These are phyloP conservation scores for Galaxea fascicularis DNA, from an alignment of 92 coral and sea anemone genomes.

Conservation along the genomic window DNA sequence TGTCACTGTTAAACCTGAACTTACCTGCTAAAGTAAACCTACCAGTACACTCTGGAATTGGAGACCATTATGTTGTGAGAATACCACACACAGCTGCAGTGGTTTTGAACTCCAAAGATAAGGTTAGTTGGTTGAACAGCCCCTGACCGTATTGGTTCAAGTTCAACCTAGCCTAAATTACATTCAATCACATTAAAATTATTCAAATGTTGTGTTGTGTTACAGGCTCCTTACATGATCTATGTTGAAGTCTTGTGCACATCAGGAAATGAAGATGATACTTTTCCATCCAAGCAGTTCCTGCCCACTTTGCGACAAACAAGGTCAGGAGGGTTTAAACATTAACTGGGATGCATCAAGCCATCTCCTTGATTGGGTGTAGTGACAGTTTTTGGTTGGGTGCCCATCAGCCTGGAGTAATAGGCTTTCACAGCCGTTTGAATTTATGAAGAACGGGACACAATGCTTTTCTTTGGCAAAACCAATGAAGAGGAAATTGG, in stretches of 20 bases:
- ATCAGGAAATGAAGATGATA: slow-evolving; percentile 82
- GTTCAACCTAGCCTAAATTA: too few relatives aligned
- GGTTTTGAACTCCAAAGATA: slow-evolving; percentile 97
- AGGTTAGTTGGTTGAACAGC: slow-evolving; percentile 60
- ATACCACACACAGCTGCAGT: slow-evolving; percentile 99
- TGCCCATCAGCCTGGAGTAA: too few relatives aligned
- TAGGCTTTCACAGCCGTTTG: too few relatives aligned
- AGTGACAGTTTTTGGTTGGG: too few relatives aligned
- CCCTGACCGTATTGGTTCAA: too few relatives aligned
- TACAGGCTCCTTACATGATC: slow-evolving; percentile 96
- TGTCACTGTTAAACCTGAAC: slow-evolving; percentile 92
- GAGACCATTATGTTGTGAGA: slow-evolving; percentile 96
- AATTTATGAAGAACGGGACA: too few relatives aligned
- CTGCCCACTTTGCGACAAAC: slow-evolving; percentile 91
- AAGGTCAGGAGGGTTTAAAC: slow-evolving; percentile 63
- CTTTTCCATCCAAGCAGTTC: slow-evolving; percentile 90
- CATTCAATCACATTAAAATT: too few relatives aligned
- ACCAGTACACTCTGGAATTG: slow-evolving; percentile 85
- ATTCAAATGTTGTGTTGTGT: slow-evolving; percentile 19
- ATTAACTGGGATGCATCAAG: background rate
- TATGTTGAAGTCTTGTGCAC: slow-evolving; percentile 93
- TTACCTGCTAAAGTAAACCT: slow-evolving; percentile 94
- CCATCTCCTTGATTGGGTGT: background rate
- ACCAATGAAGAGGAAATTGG: too few relatives aligned
- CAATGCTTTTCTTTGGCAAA: too few relatives aligned